Evolutionary conservation across 2,888 invertebrate genomes (phyloP).

Genomic region (Stenchaetothrips biformis): DNA sequence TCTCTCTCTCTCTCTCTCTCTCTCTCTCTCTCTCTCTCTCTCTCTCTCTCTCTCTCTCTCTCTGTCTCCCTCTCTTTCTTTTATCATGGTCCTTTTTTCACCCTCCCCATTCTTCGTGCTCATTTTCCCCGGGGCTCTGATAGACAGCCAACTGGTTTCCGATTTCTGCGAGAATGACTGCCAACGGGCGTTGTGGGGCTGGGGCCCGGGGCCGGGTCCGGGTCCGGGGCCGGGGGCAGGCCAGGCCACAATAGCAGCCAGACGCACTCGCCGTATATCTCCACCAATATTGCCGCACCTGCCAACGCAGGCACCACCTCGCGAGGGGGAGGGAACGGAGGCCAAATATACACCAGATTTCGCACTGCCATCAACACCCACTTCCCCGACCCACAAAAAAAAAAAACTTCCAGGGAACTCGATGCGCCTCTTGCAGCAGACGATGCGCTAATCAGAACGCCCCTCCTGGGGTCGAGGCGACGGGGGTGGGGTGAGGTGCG

Average conservation of each 20-base stretch:
- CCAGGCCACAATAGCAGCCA: not conserved
- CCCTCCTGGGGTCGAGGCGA: too few relatives aligned
- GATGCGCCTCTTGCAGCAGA: too few relatives aligned
- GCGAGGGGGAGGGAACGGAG: not conserved
- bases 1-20: not conserved
- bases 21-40: slow-evolving; percentile 8
- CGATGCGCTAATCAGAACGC: too few relatives aligned
- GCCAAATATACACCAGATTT: not conserved
- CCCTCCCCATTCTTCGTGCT: not conserved
- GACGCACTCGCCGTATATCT: not conserved
- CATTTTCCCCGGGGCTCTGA: not conserved
- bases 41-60: not conserved
- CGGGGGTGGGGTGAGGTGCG: not conserved
- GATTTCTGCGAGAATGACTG: not conserved
- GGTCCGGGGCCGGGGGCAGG: not conserved
- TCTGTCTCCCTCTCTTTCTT: not conserved
- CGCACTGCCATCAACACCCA: too few relatives aligned
- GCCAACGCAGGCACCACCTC: not conserved
- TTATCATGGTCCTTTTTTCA: not conserved
- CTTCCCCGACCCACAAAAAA: not conserved
- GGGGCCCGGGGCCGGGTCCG: not conserved
- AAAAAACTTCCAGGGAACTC: not conserved
- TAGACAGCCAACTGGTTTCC: not conserved
- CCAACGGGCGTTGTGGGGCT: not conserved
- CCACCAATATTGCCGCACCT: not conserved